Evolutionary conservation across 1,140 invertebrate species (phyloP), one percentile per base, ranked within the genome.

Genomic region (Amyelois transitella): DNA sequence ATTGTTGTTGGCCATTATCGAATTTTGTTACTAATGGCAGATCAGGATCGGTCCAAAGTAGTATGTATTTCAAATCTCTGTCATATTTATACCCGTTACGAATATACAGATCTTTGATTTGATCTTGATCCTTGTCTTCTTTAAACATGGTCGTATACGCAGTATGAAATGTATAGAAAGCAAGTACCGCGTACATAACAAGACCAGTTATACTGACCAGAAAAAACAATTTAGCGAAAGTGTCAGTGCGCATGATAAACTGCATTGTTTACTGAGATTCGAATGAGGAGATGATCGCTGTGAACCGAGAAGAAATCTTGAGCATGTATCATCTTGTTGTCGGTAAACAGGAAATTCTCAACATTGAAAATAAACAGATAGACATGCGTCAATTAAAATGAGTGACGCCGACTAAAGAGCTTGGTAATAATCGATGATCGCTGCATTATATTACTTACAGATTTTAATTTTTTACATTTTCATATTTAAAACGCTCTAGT

Each of bases 221-320:
- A 47, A 86, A 77, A 56, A 86, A 86, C 62, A 85, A 59, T 67
- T 81, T 85, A n/a, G 75, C 69, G 51, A 77, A 72, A 7, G 63
- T 68, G 50, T 75, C 70, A 1, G 72, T 77, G 62, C 60, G 74
- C 2, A 71, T 65, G 48, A 69, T 45, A 24, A 75, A 53, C 50
- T 59, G 62, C 65, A 76, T 77, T 55, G n/a, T 14, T 38, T 1
- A 38, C 55, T 66, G 50, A 45, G 51, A 60, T 51, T 44, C 50
- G 14, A 38, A 38, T 38, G 32, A 38, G 17, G 8, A 38, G 12
- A 14, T 14, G 1, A 14, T 38, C 12, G 12, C 32, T 1, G n/a
- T 14, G 3, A 8, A 14, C 1, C 12, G 12, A 38, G n/a, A 38
- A 14, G 32, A 14, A 14, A 38, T 38, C 1, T 38, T 14, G 32